Evolutionary conservation across 2,797 vertebrate genomes (phyloP).

Genomic region (Clamator glandarius): DNA sequence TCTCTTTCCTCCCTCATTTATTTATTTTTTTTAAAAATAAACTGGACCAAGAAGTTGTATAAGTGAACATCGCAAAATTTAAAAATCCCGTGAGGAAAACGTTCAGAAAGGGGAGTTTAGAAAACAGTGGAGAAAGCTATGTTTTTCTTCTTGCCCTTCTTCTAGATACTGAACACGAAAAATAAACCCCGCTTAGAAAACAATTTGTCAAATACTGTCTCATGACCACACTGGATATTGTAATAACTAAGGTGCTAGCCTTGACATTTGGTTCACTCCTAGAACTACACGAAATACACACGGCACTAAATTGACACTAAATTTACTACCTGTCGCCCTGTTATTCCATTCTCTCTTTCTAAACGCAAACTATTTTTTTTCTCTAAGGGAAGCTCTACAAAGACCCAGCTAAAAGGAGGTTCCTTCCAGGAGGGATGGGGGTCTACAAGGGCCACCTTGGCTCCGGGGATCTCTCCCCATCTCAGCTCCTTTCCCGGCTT

Average conservation of each 20-base stretch:
- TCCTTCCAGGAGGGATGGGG: not conserved
- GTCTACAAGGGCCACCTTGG: accelerated
- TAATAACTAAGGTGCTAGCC: not conserved
- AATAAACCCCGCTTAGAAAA: not conserved
- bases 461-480: not conserved
- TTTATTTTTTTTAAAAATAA: not conserved
- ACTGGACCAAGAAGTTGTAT: not conserved
- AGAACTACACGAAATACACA: not conserved
- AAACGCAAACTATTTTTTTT: accelerated
- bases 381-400: accelerated
- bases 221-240: not conserved
- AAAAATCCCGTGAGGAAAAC: not conserved
- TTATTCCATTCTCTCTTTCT: not conserved
- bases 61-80: not conserved
- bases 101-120: not conserved
- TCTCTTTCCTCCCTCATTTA: not conserved
- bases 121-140: not conserved
- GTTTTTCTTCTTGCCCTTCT: not conserved
- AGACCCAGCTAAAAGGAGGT: not conserved
- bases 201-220: not conserved
- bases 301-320: not conserved
- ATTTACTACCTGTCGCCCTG: accelerated
- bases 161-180: not conserved
- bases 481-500: not conserved
- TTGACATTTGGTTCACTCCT: not conserved